Percentiles rank a stretch among this genome's conserved stretches.
phyloP scores from a whole-genome alignment of 2,113 vertebrate species.

The Rhegmatorhina hoffmannsi region DNA sequence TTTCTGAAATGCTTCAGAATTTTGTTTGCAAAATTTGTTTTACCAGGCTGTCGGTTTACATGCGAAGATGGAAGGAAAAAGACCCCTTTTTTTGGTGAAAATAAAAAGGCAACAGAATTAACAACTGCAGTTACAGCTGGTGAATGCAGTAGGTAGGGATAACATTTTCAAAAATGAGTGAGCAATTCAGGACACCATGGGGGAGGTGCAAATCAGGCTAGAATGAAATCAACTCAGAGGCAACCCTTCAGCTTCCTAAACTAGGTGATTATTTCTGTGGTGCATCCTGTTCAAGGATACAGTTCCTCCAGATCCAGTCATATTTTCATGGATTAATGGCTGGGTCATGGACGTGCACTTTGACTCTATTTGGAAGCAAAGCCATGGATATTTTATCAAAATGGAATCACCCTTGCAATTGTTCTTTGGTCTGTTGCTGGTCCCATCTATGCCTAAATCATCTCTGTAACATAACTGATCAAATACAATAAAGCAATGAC shows the following conservation, averaged over 20 bases:
- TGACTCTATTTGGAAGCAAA: background rate
- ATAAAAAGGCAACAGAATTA: background rate
- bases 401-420: background rate
- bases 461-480: background rate
- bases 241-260: background rate
- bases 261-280: background rate
- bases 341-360: background rate
- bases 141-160: background rate
- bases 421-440: background rate
- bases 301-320: background rate
- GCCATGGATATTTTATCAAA: background rate
- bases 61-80: background rate
- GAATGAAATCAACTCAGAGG: background rate
- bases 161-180: slow-evolving; percentile 7
- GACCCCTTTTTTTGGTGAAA: accelerated
- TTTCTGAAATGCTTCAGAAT: background rate
- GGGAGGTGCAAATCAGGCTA: background rate
- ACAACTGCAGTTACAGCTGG: slow-evolving; percentile 32
- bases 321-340: background rate
- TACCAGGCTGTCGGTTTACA: background rate
- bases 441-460: background rate
- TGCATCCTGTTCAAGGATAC: background rate
- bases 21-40: background rate
- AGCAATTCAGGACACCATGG: background rate
- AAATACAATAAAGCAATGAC: background rate